phyloP scores from a whole-genome alignment of 2,113 vertebrate species.

The Hippocampus barbouri region DNA sequence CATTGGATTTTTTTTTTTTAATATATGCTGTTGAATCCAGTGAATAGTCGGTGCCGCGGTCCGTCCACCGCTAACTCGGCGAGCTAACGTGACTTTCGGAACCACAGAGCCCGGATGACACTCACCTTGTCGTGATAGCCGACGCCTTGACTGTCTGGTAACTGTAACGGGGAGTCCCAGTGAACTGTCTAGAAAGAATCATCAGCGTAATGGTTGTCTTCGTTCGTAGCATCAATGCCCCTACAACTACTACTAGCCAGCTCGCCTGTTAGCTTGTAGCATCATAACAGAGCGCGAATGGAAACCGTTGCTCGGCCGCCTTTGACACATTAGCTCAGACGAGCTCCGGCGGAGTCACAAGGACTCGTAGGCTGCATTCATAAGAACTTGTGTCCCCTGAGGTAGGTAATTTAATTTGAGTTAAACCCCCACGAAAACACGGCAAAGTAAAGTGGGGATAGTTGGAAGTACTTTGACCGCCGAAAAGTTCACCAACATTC shows the following conservation, averaged over 20 bases:
- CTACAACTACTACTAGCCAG: slow-evolving; percentile 23
- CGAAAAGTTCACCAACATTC: background rate
- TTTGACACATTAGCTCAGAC: slow-evolving; percentile 28
- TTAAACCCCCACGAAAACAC: background rate
- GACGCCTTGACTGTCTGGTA: slow-evolving; percentile 1
- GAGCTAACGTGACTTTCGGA: slow-evolving; percentile 34
- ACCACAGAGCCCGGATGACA: slow-evolving; percentile 33
- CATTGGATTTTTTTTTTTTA: background rate
- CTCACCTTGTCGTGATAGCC: slow-evolving; percentile 48
- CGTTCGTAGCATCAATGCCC: slow-evolving; percentile 23
- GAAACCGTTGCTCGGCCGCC: slow-evolving; percentile 41
- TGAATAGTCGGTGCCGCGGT: slow-evolving; percentile 8
- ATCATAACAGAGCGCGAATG: slow-evolving; percentile 51
- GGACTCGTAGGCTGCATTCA: slow-evolving; percentile 4
- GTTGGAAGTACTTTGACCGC: slow-evolving; percentile 43
- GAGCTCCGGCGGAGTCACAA: background rate
- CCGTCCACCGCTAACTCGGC: slow-evolving; percentile 41
- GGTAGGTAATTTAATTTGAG: slow-evolving; percentile 3
- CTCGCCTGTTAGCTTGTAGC: slow-evolving; percentile 48
- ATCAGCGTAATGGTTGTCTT: slow-evolving; percentile 35
- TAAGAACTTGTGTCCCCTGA: background rate
- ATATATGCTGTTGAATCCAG: slow-evolving; percentile 2
- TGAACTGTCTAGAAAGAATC: slow-evolving; percentile 9
- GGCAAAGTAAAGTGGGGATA: slow-evolving; percentile 21
- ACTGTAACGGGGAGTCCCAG: slow-evolving; percentile 6